Percentiles rank a stretch among this genome's conserved stretches.
Conservation (phyloP, 1,140 invertebrate genomes). For the Pachypeltis micranthus region DNA sequence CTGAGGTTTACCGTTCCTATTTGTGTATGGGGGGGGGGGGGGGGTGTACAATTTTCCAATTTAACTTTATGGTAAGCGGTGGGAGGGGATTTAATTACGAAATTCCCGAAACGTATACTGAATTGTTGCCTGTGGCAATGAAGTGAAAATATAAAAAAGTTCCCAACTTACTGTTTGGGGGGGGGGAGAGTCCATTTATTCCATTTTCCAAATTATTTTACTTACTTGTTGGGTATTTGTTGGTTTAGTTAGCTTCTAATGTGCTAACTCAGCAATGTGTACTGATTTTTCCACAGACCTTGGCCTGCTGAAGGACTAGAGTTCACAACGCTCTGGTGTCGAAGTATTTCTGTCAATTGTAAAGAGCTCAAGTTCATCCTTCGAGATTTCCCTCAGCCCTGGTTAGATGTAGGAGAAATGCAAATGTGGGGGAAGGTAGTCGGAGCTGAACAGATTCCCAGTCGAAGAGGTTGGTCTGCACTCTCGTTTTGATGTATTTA, state of each 20-base stretch:
- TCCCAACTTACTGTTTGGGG: too few species aligned
- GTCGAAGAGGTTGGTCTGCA: slow-evolving; percentile 65
- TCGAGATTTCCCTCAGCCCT: slow-evolving; percentile 90
- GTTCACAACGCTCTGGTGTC: slow-evolving; percentile 87
- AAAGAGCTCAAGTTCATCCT: slow-evolving; percentile 76
- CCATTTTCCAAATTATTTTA: neutral
- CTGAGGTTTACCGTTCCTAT: too few species aligned
- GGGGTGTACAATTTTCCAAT: too few species aligned
- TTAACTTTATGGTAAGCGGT: too few species aligned
- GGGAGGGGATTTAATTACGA: too few species aligned
- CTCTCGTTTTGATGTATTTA: too few species aligned
- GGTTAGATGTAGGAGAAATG: slow-evolving; percentile 69
- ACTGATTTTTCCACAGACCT: slow-evolving; percentile 42
- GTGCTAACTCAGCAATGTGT: slow-evolving; percentile 13
- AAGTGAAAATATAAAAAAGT: too few species aligned
- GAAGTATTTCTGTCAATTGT: slow-evolving; percentile 67
- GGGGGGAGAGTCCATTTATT: too few species aligned
- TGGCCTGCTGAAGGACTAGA: slow-evolving; percentile 85
- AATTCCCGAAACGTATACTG: too few species aligned
- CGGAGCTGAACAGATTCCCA: slow-evolving; percentile 78
- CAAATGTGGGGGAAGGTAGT: slow-evolving; percentile 79
- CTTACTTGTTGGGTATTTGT: neutral
- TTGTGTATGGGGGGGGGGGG: too few species aligned
- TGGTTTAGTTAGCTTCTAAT: neutral
- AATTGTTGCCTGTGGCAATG: too few species aligned